Conservation (phyloP, 2,888 invertebrate genomes). For the Noctua janthe region DNA sequence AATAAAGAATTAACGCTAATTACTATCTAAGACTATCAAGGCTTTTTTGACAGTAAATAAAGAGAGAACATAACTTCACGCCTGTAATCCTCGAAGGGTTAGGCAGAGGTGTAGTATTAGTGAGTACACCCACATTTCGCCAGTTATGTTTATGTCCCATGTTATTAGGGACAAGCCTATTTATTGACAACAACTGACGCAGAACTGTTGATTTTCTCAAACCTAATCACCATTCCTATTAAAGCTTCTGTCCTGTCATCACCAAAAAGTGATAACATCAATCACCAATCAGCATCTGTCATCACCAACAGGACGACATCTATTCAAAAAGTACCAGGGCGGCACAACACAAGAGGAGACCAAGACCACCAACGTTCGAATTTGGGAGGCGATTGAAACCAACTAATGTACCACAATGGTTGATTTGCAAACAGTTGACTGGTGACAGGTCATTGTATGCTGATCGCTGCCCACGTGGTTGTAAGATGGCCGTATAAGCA, state of each 20-base stretch:
- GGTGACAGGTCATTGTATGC: slow-evolving; percentile 86
- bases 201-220: neutral
- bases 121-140: neutral
- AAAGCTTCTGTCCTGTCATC: slow-evolving; percentile 7
- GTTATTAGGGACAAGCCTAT: neutral
- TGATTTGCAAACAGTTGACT: slow-evolving; percentile 87
- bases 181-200: neutral
- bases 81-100: neutral
- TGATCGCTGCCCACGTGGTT: slow-evolving; percentile 77
- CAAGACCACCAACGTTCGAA: slow-evolving; percentile 82
- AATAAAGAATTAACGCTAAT: neutral
- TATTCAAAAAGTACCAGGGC: slow-evolving; percentile 65
- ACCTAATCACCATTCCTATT: neutral
- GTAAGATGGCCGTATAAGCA: slow-evolving; percentile 56
- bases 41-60: neutral
- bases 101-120: neutral
- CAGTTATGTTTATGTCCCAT: neutral
- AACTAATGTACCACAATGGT: slow-evolving; percentile 82
- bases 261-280: slow-evolving; percentile 13
- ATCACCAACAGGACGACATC: slow-evolving; percentile 41
- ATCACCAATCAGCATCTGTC: slow-evolving; percentile 35
- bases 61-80: neutral
- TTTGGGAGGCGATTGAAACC: slow-evolving; percentile 82
- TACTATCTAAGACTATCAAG: neutral
- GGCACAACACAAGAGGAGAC: slow-evolving; percentile 68